phyloP scores from a whole-genome alignment of 2,797 vertebrate species.

The Falco rusticolus region DNA sequence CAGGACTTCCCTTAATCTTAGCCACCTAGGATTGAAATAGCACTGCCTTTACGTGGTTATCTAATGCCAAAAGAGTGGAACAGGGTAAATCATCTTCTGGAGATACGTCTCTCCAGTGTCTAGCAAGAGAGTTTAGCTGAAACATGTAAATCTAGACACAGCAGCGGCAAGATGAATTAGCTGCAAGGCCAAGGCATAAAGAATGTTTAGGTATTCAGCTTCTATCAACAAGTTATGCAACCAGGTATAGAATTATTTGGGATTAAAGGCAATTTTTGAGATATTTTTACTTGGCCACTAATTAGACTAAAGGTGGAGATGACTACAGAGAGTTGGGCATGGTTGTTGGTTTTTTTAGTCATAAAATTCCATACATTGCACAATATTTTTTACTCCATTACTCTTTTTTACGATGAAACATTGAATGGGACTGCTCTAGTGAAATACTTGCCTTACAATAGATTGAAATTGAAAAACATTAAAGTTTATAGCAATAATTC shows the following conservation, averaged over 20 bases:
- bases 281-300: not conserved
- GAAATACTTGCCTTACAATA: conserved; percentile 44
- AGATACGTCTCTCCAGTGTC: not conserved
- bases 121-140: not conserved
- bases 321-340: not conserved
- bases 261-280: not conserved
- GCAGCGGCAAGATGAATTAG: not conserved
- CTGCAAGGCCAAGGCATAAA: not conserved
- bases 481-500: conserved; percentile 65
- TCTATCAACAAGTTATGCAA: not conserved
- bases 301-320: not conserved
- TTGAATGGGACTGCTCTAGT: not conserved
- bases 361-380: not conserved
- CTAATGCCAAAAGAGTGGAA: not conserved
- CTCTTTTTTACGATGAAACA: conserved; percentile 35
- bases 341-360: not conserved
- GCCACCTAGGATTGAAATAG: not conserved
- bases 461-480: conserved; percentile 63
- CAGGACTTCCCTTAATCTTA: not conserved
- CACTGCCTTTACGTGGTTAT: not conserved
- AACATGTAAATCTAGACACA: not conserved
- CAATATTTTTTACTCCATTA: conserved; percentile 22
- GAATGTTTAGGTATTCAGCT: not conserved
- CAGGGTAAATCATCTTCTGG: not conserved
- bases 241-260: not conserved